Percentiles rank a stretch among this genome's conserved stretches.
Evolutionary conservation across 2,113 vertebrate species (phyloP).

Genomic region (Trematocara macrostoma): DNA sequence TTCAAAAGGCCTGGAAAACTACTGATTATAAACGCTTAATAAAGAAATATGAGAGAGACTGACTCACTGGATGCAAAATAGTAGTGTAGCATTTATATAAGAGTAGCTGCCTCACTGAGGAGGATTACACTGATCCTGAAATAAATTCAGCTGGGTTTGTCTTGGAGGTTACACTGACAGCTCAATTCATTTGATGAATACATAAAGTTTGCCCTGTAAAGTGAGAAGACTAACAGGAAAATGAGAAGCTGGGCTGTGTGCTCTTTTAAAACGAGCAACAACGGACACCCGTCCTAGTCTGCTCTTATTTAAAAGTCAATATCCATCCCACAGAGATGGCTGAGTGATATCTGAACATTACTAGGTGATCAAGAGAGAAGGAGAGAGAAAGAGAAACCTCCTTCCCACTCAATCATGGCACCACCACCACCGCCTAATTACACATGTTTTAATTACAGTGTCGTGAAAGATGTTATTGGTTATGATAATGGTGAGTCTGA

Average conservation of each 20-base stretch:
- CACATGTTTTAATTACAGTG: slow-evolving; percentile 34
- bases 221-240: neutral
- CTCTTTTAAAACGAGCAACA: neutral
- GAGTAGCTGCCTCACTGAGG: neutral
- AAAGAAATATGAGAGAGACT: neutral
- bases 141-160: slow-evolving; percentile 4
- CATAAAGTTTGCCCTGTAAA: neutral
- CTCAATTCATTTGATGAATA: slow-evolving; percentile 10
- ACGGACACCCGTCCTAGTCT: neutral
- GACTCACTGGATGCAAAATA: neutral
- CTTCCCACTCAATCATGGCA: neutral
- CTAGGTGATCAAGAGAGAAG: neutral
- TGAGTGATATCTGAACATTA: neutral
- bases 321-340: neutral
- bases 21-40: neutral
- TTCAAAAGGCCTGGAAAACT: neutral
- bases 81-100: neutral
- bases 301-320: slow-evolving; percentile 16
- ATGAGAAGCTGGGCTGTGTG: neutral
- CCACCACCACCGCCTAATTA: slow-evolving; percentile 11
- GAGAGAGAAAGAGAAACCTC: neutral
- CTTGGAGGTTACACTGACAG: neutral
- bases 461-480: slow-evolving; percentile 14
- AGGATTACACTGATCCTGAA: neutral
- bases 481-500: slow-evolving; percentile 20